These are phyloP conservation scores for Empidonax traillii DNA, from an alignment of 2,113 vertebrate genomes.

Conservation along the genomic window DNA sequence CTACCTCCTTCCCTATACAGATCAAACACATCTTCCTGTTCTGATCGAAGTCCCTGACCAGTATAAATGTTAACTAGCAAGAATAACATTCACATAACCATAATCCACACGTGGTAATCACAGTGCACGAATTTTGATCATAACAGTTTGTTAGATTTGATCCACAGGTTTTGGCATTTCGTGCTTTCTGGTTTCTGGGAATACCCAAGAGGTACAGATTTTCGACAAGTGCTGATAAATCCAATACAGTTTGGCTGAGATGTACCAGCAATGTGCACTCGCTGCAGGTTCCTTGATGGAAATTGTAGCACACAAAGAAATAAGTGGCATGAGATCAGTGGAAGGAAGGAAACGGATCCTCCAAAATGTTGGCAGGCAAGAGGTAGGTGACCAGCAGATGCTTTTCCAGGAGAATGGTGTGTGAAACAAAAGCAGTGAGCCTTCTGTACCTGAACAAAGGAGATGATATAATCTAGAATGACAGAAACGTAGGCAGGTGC, in stretches of 20 bases:
- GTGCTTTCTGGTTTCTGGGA: background rate
- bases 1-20: background rate
- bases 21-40: background rate
- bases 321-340: background rate
- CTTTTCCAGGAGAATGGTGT: rapidly evolving
- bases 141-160: rapidly evolving
- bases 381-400: background rate
- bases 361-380: background rate
- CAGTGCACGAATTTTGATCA: background rate
- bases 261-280: background rate
- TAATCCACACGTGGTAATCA: background rate
- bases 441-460: background rate
- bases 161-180: background rate
- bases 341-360: background rate
- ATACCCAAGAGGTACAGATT: background rate
- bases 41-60: background rate
- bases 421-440: background rate
- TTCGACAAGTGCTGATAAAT: background rate
- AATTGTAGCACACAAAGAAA: rapidly evolving
- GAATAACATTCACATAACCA: background rate
- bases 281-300: background rate
- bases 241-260: background rate
- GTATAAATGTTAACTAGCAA: background rate
- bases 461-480: background rate
- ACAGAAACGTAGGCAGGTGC: background rate